Percentiles rank a stretch among this genome's conserved stretches.
phyloP scores from a whole-genome alignment of 2,113 vertebrate species.

The Typhlomys cinereus region DNA sequence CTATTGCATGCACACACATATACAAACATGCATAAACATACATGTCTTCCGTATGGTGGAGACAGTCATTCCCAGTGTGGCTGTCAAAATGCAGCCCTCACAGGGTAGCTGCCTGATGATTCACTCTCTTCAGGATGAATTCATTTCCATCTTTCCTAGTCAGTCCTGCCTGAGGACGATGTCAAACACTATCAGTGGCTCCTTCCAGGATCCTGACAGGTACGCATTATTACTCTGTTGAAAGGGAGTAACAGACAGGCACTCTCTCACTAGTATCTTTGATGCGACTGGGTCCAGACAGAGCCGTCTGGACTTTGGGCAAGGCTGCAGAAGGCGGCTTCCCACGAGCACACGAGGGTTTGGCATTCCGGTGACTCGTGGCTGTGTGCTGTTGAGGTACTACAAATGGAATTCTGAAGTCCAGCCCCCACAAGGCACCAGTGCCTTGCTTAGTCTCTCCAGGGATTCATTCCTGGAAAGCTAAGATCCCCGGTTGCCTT shows the following conservation, averaged over 20 bases:
- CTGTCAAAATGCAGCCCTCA: too few species aligned
- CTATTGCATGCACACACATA: not conserved
- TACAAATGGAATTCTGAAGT: rapidly evolving
- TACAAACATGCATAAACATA: too few species aligned
- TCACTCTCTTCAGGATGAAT: not conserved
- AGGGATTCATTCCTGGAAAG: not conserved
- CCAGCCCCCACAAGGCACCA: not conserved
- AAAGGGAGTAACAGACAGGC: not conserved
- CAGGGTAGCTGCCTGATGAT: not conserved
- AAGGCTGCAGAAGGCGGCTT: rapidly evolving
- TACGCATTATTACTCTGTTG: not conserved
- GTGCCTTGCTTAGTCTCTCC: not conserved
- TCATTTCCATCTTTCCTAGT: not conserved
- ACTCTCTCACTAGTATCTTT: not conserved
- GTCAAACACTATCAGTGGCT: not conserved
- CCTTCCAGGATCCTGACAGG: not conserved
- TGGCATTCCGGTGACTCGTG: rapidly evolving
- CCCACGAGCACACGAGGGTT: rapidly evolving
- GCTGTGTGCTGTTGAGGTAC: not conserved
- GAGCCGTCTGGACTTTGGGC: not conserved
- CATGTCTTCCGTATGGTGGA: not conserved
- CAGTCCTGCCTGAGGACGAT: not conserved
- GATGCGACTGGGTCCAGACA: not conserved
- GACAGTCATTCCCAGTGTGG: not conserved
- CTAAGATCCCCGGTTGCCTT: not conserved